These are phyloP conservation scores for Diarsia brunnea DNA, from an alignment of 2,888 invertebrate species.

Conservation along the genomic window DNA sequence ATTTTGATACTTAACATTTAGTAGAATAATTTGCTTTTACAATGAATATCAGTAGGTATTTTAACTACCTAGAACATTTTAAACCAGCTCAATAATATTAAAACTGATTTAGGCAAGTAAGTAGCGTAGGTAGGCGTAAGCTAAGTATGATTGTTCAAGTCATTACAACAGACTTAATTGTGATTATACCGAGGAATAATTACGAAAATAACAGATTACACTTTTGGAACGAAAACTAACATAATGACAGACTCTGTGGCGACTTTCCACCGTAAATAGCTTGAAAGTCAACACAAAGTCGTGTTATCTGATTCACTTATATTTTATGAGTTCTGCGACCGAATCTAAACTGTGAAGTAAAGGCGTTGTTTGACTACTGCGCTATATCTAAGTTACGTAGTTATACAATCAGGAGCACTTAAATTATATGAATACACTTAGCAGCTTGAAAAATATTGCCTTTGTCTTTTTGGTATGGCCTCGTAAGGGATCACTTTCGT, in stretches of 20 bases:
- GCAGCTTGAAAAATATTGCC: too few species aligned
- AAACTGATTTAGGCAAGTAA: neutral
- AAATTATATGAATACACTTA: too few species aligned
- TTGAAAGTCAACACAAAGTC: conserved; percentile 64
- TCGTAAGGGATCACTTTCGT: too few species aligned
- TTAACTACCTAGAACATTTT: neutral
- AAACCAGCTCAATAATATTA: neutral
- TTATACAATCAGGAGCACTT: too few species aligned
- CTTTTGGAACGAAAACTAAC: conserved; percentile 29
- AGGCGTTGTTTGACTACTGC: neutral
- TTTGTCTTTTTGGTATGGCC: too few species aligned
- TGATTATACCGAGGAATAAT: conserved; percentile 46
- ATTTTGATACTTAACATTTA: too few species aligned
- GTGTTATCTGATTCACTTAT: conserved; percentile 62
- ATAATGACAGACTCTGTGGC: conserved; percentile 52
- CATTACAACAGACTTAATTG: conserved; percentile 40
- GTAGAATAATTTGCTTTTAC: too few species aligned
- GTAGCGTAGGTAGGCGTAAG: neutral
- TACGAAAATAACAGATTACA: conserved; percentile 28
- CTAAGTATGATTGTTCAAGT: conserved; percentile 42
- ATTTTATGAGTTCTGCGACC: conserved; percentile 62
- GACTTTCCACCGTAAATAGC: conserved; percentile 48
- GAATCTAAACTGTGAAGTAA: conserved; percentile 49
- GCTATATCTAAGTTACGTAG: too few species aligned
- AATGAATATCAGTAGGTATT: too few species aligned